Percentiles rank a stretch among this genome's conserved stretches.
Evolutionary conservation across 2,113 vertebrate species (phyloP).

Genomic region (Alces alces): DNA sequence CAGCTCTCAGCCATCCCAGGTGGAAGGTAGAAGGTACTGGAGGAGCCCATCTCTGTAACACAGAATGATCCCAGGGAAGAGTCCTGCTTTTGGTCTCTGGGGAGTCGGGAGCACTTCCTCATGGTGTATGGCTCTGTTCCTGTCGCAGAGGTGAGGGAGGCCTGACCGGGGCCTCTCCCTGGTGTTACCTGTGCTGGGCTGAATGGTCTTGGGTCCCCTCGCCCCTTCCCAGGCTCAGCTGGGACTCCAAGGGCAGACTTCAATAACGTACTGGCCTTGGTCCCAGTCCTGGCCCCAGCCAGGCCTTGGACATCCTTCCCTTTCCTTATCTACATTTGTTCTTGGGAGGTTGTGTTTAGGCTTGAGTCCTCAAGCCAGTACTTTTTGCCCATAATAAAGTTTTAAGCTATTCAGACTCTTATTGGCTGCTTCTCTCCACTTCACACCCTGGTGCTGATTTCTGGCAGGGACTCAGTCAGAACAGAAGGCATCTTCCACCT

Average conservation of each 20-base stretch:
- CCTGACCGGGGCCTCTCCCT: neutral
- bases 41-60: neutral
- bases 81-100: neutral
- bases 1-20: neutral
- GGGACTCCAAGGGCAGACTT: neutral
- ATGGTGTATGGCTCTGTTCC: neutral
- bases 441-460: neutral
- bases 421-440: neutral
- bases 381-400: conserved; percentile 52
- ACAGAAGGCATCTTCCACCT: neutral
- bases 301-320: neutral
- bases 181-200: neutral
- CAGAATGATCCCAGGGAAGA: neutral
- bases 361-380: neutral
- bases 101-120: neutral
- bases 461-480: neutral
- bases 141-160: neutral
- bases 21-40: too few relatives aligned
- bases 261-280: neutral
- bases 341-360: neutral
- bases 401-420: conserved; percentile 9
- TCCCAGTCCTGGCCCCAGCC: neutral
- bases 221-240: neutral
- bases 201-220: neutral
- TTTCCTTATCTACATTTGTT: neutral